A percentile compares a stretch with the other conserved stretches of the same genome.
Evolutionary conservation across 2,797 vertebrate species (phyloP).

Genomic region (Aselliscus stoliczkanus): DNA sequence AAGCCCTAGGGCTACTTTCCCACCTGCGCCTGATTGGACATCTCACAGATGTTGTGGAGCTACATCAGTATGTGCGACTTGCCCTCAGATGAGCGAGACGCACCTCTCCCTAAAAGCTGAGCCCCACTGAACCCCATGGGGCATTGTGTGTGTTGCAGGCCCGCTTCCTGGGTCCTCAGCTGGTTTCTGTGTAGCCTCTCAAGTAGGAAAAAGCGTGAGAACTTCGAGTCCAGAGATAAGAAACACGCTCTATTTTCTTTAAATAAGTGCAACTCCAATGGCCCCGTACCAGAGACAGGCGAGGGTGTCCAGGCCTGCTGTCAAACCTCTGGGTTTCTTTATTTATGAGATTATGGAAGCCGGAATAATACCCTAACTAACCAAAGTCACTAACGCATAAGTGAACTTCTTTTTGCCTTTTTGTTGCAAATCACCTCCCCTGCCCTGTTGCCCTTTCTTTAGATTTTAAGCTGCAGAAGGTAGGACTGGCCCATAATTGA

Average conservation of each 20-base stretch:
- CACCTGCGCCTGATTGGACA: rapidly evolving
- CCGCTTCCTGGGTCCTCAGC: not conserved
- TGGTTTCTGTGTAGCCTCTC: not conserved
- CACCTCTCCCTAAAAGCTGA: not conserved
- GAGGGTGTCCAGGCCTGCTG: not conserved
- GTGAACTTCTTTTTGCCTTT: not conserved
- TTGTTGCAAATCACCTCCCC: not conserved
- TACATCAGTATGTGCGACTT: not conserved
- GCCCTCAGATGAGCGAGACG: not conserved
- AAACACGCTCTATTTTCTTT: not conserved
- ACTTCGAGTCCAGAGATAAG: not conserved
- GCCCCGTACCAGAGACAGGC: not conserved
- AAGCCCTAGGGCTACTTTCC: not conserved
- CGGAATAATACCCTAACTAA: rapidly evolving
- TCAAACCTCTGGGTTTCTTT: not conserved
- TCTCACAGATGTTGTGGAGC: not conserved
- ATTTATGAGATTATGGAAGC: not conserved
- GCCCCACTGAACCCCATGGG: rapidly evolving
- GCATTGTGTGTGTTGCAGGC: rapidly evolving
- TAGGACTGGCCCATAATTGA: not conserved
- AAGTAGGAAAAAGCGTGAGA: not conserved
- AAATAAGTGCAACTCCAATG: not conserved
- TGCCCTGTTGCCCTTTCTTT: not conserved
- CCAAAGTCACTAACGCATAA: not conserved
- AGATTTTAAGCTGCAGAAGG: not conserved